Evolutionary conservation across 1,140 invertebrate genomes (phyloP), one percentile per base, ranked within the genome.

Genomic region (Diploscapter pachys): DNA sequence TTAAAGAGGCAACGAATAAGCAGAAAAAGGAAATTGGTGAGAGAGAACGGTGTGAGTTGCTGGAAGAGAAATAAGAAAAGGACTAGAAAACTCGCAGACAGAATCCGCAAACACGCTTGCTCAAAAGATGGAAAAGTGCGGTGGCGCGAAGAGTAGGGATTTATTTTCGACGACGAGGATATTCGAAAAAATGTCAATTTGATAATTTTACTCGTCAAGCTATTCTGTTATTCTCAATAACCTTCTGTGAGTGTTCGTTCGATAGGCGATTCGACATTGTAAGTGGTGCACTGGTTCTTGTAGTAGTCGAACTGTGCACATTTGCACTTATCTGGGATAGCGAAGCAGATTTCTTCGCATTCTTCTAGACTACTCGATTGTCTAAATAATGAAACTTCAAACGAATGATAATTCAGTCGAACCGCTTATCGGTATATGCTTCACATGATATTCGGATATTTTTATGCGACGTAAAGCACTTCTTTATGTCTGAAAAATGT

Each of bases 401-500:
- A 68, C 56, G 66, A 68, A n/a, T 5, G 66, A 52, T 51, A 68
- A 5, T 5, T 13, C 66, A 68, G 31, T 68, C 66, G 66, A 68
- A 54, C 5, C 66, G 13, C 31, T 31, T 54, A 53, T 54, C 49
- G 51, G 11, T 68, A n/a, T 55, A 54, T 50, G 56, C 31, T 11
- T 48, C 5, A 51, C 52, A 68, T n/a, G n/a, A 68, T 54, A 68
- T 5, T 54, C 66, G 6, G 66, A 68, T 5, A 68, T n/a, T 51
- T 68, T 54, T 68, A 52, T 5, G 56, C 5, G 6, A 5, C 13
- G 13, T 5, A 64, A 5, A 31, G 31, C 50, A 64, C 31, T 6
- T 5, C 50, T 31, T 13, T 31, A 9, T 59, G 8, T 59, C 57
- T 59, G 8, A 59, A n/a, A n/a, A n/a, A n/a, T n/a, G n/a, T n/a